These are phyloP conservation scores for Acanthopleura granulata DNA, from an alignment of 2,888 invertebrate genomes.

Conservation along the genomic window DNA sequence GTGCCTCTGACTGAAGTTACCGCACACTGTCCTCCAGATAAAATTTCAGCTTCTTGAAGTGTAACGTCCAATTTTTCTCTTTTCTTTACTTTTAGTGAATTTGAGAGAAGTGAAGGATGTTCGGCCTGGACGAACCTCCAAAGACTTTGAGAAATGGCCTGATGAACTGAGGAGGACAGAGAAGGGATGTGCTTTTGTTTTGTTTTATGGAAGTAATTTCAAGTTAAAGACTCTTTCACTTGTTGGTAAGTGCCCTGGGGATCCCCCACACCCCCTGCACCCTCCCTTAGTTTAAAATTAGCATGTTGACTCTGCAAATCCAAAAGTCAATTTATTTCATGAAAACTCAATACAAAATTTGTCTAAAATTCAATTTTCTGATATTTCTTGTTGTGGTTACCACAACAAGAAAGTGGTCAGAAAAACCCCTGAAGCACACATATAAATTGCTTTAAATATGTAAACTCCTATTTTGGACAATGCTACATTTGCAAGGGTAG, in stretches of 20 bases:
- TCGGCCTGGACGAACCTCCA: conserved; percentile 85
- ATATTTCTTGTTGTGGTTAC: too few relatives aligned
- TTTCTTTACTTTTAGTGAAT: conserved; percentile 73
- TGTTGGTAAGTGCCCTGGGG: conserved; percentile 77
- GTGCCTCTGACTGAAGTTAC: too few relatives aligned
- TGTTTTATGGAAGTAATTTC: conserved; percentile 91
- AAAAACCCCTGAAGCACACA: too few relatives aligned
- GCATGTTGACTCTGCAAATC: neutral
- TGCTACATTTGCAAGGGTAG: too few relatives aligned
- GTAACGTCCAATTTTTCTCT: too few relatives aligned
- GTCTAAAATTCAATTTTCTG: too few relatives aligned
- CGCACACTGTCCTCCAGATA: too few relatives aligned
- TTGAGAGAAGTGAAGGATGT: conserved; percentile 91
- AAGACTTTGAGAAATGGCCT: conserved; percentile 93
- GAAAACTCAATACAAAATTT: too few relatives aligned
- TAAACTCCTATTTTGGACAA: too few relatives aligned
- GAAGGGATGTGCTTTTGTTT: conserved; percentile 84
- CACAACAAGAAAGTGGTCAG: too few relatives aligned
- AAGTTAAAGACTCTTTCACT: conserved; percentile 89
- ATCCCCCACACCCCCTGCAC: neutral
- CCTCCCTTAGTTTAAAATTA: neutral
- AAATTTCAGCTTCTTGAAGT: too few relatives aligned
- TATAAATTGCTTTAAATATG: too few relatives aligned
- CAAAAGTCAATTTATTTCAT: neutral
- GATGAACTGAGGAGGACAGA: conserved; percentile 89